Percentiles rank a stretch among this genome's conserved stretches.
These are phyloP conservation scores for Acanthosoma haemorrhoidale DNA, from an alignment of 2,888 invertebrate species.

Conservation along the genomic window DNA sequence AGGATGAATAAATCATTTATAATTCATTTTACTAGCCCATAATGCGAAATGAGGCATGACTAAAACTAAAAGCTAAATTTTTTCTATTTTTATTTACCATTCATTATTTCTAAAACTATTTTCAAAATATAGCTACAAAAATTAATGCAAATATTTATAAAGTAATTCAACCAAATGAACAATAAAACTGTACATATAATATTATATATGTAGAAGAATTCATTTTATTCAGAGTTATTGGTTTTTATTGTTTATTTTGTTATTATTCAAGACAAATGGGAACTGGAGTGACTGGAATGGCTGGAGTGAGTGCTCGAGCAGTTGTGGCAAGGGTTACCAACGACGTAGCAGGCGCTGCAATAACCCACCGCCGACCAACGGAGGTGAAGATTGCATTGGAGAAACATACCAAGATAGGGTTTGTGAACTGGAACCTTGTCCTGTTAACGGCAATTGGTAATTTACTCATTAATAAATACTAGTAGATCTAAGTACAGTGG, in stretches of 20 bases:
- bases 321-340: conserved; percentile 48
- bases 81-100: no score
- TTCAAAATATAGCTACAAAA: background rate
- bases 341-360: conserved; percentile 47
- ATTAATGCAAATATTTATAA: no score
- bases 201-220: no score
- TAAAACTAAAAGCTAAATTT: no score
- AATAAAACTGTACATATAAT: no score
- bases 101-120: background rate
- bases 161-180: no score
- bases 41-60: no score
- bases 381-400: conserved; percentile 48
- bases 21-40: no score
- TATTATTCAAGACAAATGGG: conserved; percentile 43
- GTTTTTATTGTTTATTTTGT: background rate
- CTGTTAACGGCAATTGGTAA: conserved; percentile 48
- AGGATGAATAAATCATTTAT: no score
- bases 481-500: background rate
- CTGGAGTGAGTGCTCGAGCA: conserved; percentile 49
- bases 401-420: conserved; percentile 46
- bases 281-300: conserved; percentile 48
- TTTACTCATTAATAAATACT: background rate
- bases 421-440: conserved; percentile 47
- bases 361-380: conserved; percentile 46
- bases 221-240: background rate